A percentile compares a stretch with the other conserved stretches of the same genome.
Conservation (phyloP, 2,888 invertebrate genomes). For the Andrena dorsata region DNA sequence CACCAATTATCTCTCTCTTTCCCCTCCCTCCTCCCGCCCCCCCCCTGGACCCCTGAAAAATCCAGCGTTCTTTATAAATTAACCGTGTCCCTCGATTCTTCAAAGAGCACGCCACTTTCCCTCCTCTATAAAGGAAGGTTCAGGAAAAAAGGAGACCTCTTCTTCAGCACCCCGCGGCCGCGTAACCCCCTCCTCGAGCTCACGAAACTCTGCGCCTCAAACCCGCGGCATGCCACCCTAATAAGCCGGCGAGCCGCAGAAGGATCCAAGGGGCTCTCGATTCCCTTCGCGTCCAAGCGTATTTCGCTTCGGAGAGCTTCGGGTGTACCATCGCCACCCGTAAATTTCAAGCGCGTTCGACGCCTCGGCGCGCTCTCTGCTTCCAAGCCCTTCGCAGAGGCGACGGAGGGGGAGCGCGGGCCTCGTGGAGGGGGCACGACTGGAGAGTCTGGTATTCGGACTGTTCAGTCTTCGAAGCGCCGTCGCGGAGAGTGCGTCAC, state of each 20-base stretch:
- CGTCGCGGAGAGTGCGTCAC: constrained; percentile 58
- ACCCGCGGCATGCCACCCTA: neutral
- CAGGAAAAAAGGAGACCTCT: no score
- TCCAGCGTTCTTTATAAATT: constrained; percentile 40
- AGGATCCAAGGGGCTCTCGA: neutral
- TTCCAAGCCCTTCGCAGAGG: constrained; percentile 59
- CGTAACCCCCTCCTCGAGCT: constrained; percentile 26
- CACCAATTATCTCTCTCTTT: constrained; percentile 63
- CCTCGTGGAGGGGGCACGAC: constrained; percentile 51
- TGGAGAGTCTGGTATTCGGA: constrained; percentile 42
- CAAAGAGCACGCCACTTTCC: no score
- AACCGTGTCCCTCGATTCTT: no score
- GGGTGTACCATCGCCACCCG: constrained; percentile 23
- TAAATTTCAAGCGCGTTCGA: constrained; percentile 35
- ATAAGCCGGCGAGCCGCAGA: neutral
- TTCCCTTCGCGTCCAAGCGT: neutral
- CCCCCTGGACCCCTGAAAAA: constrained; percentile 17
- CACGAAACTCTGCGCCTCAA: neutral
- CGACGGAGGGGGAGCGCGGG: constrained; percentile 12
- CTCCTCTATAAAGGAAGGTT: no score
- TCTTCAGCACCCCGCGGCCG: no score
- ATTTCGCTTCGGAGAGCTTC: constrained; percentile 12
- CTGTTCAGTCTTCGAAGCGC: constrained; percentile 71
- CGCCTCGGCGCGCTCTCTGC: constrained; percentile 54
- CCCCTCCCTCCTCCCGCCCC: constrained; percentile 12